These are phyloP conservation scores for Percina caprodes DNA, from an alignment of 2,113 vertebrate genomes.

Conservation along the genomic window DNA sequence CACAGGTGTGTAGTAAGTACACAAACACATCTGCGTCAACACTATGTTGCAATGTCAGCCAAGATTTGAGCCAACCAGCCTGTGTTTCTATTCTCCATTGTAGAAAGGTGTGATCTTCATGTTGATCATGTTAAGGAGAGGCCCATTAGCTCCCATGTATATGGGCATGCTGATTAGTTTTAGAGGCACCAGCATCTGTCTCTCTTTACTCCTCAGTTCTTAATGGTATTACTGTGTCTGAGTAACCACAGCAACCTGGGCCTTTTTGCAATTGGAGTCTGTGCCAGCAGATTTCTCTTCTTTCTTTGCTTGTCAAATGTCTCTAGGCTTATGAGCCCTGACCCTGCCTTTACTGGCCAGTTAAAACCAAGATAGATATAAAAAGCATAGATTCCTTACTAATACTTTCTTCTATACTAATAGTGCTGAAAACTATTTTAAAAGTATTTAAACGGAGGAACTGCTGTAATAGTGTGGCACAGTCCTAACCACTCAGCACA, in stretches of 20 bases:
- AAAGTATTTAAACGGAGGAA: not conserved
- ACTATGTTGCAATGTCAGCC: conserved; percentile 40
- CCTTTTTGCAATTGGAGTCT: conserved; percentile 26
- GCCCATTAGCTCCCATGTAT: conserved; percentile 38
- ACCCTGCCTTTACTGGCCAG: conserved; percentile 1
- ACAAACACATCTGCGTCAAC: conserved; percentile 39
- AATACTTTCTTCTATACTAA: not conserved
- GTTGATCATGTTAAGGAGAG: conserved; percentile 22
- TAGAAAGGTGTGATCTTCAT: conserved; percentile 19
- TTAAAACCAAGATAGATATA: not conserved
- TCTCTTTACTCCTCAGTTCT: conserved; percentile 7
- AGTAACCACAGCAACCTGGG: conserved; percentile 48
- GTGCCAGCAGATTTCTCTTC: conserved; percentile 31
- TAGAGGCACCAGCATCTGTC: conserved; percentile 38
- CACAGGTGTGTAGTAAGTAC: conserved; percentile 56
- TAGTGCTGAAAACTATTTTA: not conserved
- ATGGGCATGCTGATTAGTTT: conserved; percentile 33
- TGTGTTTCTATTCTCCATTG: conserved; percentile 16
- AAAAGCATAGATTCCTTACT: not conserved
- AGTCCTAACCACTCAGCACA: not conserved
- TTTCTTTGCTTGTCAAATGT: conserved; percentile 41
- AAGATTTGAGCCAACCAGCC: conserved; percentile 1
- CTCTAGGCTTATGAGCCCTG: conserved; percentile 10
- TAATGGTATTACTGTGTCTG: conserved; percentile 27
- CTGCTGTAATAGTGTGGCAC: not conserved